These are phyloP conservation scores for Aspiorhynchus laticeps DNA, from an alignment of 2,113 vertebrate species.

Conservation along the genomic window DNA sequence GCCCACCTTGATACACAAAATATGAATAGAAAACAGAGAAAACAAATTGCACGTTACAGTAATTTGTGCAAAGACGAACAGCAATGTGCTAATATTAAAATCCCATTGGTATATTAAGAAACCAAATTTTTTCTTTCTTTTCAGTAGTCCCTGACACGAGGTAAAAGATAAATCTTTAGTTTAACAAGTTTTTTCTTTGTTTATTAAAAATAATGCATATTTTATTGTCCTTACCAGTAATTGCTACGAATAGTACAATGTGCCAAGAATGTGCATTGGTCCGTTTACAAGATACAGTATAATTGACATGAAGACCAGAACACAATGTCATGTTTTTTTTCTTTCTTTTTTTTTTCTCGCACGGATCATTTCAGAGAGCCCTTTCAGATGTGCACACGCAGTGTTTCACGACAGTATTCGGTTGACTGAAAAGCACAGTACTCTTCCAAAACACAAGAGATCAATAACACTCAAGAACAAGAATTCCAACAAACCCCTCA, in stretches of 20 bases:
- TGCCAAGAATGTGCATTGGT: conserved; percentile 78
- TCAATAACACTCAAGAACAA: conserved; percentile 61
- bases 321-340: conserved; percentile 48
- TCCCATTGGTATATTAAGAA: conserved; percentile 77
- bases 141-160: conserved; percentile 84
- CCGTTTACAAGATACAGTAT: conserved; percentile 70
- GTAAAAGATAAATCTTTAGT: conserved; percentile 82
- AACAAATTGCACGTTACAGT: conserved; percentile 79
- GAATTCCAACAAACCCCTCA: conserved; percentile 54
- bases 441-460: conserved; percentile 31
- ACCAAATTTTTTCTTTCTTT: conserved; percentile 71
- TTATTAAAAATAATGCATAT: conserved; percentile 84
- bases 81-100: conserved; percentile 83
- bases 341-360: conserved; percentile 59
- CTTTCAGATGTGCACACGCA: conserved; percentile 81
- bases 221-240: conserved; percentile 76
- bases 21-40: conserved; percentile 77
- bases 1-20: conserved; percentile 80
- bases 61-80: conserved; percentile 85
- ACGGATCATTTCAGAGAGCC: conserved; percentile 80
- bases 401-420: conserved; percentile 76
- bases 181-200: conserved; percentile 66
- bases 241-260: conserved; percentile 83
- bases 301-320: conserved; percentile 74
- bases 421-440: conserved; percentile 70